Evolutionary conservation across 2,888 invertebrate genomes (phyloP).

Genomic region (Anodontia alba): DNA sequence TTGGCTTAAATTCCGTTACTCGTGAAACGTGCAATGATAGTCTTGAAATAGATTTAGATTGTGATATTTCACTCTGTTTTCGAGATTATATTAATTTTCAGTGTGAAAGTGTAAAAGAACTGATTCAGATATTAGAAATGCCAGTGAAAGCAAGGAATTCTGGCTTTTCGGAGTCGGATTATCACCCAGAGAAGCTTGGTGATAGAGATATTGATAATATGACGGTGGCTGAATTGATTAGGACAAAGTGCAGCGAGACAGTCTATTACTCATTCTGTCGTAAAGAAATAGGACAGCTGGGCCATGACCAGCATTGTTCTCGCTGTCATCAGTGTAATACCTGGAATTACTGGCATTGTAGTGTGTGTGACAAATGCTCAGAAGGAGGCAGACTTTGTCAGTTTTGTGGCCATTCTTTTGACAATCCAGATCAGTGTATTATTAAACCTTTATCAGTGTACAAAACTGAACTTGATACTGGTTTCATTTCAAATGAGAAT

Average conservation of each 20-base stretch:
- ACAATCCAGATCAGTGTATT: constrained; percentile 39
- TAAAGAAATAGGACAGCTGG: constrained; percentile 52
- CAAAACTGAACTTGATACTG: constrained; percentile 37
- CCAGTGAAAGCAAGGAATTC: constrained; percentile 44
- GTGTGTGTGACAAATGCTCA: constrained; percentile 48
- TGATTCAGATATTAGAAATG: constrained; percentile 39
- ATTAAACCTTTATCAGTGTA: constrained; percentile 61
- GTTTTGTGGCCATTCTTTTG: constrained; percentile 52
- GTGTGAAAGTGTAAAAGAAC: constrained; percentile 54
- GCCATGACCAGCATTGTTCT: constrained; percentile 55
- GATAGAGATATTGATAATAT: constrained; percentile 44
- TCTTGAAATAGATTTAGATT: constrained; percentile 35
- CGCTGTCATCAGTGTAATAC: constrained; percentile 51
- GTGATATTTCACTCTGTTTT: constrained; percentile 46
- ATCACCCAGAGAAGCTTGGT: constrained; percentile 41
- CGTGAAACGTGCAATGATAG: constrained; percentile 18
- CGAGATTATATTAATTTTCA: constrained; percentile 57
- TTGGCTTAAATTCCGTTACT: constrained; percentile 17
- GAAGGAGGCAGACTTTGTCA: constrained; percentile 47
- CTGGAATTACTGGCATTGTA: constrained; percentile 54
- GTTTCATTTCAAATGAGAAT: constrained; percentile 36
- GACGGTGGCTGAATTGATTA: constrained; percentile 51
- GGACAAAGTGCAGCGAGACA: constrained; percentile 44
- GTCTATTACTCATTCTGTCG: constrained; percentile 60
- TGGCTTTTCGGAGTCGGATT: constrained; percentile 56